A percentile compares a stretch with the other conserved stretches of the same genome.
These are phyloP conservation scores for Amphiprion clarkii DNA, from an alignment of 2,797 vertebrate species.

Conservation along the genomic window DNA sequence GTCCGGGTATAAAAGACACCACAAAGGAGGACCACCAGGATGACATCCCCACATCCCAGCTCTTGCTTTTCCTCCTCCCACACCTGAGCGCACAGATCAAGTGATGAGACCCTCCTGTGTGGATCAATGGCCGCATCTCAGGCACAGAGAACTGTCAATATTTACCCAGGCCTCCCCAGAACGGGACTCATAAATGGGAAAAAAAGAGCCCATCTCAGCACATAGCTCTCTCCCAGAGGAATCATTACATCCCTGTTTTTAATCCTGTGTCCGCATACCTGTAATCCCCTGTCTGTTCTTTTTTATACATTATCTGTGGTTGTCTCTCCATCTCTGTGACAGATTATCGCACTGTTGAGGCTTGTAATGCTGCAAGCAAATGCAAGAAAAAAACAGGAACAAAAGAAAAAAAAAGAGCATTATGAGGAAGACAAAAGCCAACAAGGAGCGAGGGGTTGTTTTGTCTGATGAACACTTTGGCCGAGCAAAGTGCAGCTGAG, in stretches of 20 bases:
- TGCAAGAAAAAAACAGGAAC: conserved; percentile 14
- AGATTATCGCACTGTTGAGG: conserved; percentile 65
- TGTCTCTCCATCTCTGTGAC: conserved; percentile 54
- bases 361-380: conserved; percentile 50
- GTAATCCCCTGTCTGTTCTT: conserved; percentile 74
- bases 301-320: conserved; percentile 51
- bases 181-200: conserved; percentile 78
- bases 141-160: conserved; percentile 80
- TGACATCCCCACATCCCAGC: conserved; percentile 41
- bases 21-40: conserved; percentile 75
- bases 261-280: conserved; percentile 78
- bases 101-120: conserved; percentile 77
- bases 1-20: conserved; percentile 50
- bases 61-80: conserved; percentile 76
- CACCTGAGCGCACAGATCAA: conserved; percentile 85
- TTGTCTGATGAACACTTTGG: conserved; percentile 73
- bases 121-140: conserved; percentile 79
- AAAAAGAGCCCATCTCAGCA: conserved; percentile 83
- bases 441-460: conserved; percentile 56
- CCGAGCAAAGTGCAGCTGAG: conserved; percentile 65
- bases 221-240: conserved; percentile 77
- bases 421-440: conserved; percentile 55
- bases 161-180: conserved; percentile 83
- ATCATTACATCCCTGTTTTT: conserved; percentile 81
- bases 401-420: conserved; percentile 31